Percentiles rank a stretch among this genome's conserved stretches.
These are phyloP conservation scores for Astyanax mexicanus DNA, from an alignment of 2,797 vertebrate genomes.

Conservation along the genomic window DNA sequence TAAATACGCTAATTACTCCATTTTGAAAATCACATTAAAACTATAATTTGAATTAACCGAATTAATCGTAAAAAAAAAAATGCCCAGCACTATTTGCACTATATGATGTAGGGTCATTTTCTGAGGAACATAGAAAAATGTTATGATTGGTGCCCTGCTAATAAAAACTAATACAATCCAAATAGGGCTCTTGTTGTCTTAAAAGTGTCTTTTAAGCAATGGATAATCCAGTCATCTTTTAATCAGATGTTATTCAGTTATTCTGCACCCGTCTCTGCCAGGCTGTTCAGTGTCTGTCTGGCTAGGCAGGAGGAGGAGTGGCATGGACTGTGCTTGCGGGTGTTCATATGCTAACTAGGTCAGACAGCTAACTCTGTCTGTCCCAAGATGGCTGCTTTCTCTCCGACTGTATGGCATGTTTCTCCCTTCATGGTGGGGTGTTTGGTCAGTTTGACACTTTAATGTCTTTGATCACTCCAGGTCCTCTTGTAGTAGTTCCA, in stretches of 20 bases:
- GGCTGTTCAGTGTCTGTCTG: slow-evolving; percentile 17
- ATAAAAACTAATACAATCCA: too few relatives aligned
- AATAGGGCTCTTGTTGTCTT: too few relatives aligned
- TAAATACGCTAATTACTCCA: too few relatives aligned
- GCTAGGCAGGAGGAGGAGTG: slow-evolving; percentile 16
- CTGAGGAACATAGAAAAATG: too few relatives aligned
- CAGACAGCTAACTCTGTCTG: slow-evolving; percentile 59
- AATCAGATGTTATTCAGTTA: slow-evolving; percentile 20
- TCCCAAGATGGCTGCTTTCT: slow-evolving; percentile 56
- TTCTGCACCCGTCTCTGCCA: neutral
- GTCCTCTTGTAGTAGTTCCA: slow-evolving; percentile 45
- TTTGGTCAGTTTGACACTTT: slow-evolving; percentile 51
- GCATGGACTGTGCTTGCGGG: slow-evolving; percentile 56
- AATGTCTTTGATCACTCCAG: slow-evolving; percentile 38
- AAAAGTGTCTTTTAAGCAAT: too few relatives aligned
- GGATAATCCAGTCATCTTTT: neutral
- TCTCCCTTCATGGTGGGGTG: slow-evolving; percentile 53
- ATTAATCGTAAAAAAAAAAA: too few relatives aligned
- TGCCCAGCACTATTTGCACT: too few relatives aligned
- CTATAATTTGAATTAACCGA: too few relatives aligned
- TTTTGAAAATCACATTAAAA: too few relatives aligned
- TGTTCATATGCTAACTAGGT: slow-evolving; percentile 72
- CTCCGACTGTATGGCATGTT: slow-evolving; percentile 60
- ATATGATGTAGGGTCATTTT: too few relatives aligned
- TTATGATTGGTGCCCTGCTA: too few relatives aligned